Conservation (phyloP, 2,888 invertebrate genomes). For the Rhagium mordax region DNA sequence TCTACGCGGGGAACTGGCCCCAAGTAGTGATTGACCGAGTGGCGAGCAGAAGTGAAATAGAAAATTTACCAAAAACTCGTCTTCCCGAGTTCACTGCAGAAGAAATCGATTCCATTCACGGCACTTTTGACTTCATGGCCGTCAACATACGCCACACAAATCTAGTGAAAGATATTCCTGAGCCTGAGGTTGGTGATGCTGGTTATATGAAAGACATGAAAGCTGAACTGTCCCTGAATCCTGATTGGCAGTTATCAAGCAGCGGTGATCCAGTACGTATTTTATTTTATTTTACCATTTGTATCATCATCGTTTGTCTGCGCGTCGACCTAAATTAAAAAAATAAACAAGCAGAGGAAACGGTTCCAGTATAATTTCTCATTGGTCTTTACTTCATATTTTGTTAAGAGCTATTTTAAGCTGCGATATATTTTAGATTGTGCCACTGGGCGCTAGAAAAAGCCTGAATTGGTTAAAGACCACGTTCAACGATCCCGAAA, state of each 20-base stretch:
- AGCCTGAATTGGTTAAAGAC: constrained; percentile 76
- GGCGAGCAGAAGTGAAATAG: constrained; percentile 70
- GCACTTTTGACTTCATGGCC: constrained; percentile 29
- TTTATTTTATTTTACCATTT: no score
- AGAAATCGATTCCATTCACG: constrained; percentile 71
- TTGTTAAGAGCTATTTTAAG: no score
- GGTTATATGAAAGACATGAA: neutral
- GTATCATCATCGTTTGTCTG: no score
- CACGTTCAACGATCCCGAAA: constrained; percentile 74
- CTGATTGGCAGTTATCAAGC: constrained; percentile 5
- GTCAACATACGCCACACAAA: constrained; percentile 6
- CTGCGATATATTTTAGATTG: constrained; percentile 60
- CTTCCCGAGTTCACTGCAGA: constrained; percentile 75
- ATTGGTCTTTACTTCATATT: no score
- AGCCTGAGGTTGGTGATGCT: constrained; percentile 3
- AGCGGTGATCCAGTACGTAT: constrained; percentile 25
- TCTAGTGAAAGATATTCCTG: constrained; percentile 1
- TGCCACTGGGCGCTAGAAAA: constrained; percentile 78
- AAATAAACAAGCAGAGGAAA: no score
- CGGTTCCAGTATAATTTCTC: no score
- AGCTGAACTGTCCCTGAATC: neutral
- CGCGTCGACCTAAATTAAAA: no score
- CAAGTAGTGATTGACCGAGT: constrained; percentile 76
- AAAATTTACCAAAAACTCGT: constrained; percentile 72
- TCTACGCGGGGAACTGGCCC: constrained; percentile 78